Percentiles rank a stretch among this genome's conserved stretches.
These are phyloP conservation scores for Galemys pyrenaicus DNA, from an alignment of 2,113 vertebrate species.

Conservation along the genomic window DNA sequence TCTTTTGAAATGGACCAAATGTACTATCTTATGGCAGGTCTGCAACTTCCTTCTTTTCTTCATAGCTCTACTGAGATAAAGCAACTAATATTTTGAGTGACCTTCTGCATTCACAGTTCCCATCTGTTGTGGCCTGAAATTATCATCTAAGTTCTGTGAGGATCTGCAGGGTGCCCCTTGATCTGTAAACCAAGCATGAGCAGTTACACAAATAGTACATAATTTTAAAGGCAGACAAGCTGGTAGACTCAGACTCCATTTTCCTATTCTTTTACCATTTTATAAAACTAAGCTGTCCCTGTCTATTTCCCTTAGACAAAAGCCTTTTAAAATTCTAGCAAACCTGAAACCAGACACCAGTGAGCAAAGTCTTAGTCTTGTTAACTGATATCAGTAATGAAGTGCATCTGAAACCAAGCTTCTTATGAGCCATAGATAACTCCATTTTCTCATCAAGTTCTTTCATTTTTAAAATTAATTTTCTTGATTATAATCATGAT, in stretches of 20 bases:
- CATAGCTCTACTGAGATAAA: conserved; percentile 42
- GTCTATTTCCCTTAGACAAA: conserved; percentile 36
- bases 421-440: neutral
- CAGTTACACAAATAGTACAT: conserved; percentile 9
- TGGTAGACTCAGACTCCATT: conserved; percentile 53
- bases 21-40: neutral
- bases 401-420: conserved; percentile 42
- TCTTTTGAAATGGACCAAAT: conserved; percentile 32
- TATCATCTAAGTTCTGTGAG: conserved; percentile 51
- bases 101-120: conserved; percentile 40
- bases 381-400: conserved; percentile 43
- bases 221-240: conserved; percentile 46
- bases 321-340: conserved; percentile 48
- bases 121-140: conserved; percentile 55
- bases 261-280: conserved; percentile 40
- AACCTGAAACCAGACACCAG: conserved; percentile 32
- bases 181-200: conserved; percentile 48
- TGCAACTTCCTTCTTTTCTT: neutral
- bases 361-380: conserved; percentile 54
- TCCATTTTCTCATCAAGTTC: conserved; percentile 42
- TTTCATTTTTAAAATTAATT: conserved; percentile 34
- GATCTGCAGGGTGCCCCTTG: conserved; percentile 58
- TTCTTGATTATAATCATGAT: conserved; percentile 5
- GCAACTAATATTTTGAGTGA: conserved; percentile 20
- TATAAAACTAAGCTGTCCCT: conserved; percentile 52